Evolutionary conservation across 1,140 invertebrate genomes (phyloP), one percentile per base, ranked within the genome.

Genomic region (Drosophila aff.): DNA sequence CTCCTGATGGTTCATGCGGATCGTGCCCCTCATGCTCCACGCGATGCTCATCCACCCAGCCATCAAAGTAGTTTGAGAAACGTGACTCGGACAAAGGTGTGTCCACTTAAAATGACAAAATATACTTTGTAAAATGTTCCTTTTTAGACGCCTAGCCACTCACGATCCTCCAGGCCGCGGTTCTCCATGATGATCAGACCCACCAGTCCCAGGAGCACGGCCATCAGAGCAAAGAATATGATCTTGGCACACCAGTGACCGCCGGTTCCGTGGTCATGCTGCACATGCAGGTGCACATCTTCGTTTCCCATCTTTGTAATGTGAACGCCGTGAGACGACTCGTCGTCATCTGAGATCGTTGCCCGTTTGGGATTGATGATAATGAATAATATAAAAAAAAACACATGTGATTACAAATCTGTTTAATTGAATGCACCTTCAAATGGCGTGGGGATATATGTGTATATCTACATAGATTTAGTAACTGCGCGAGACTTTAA

Each of bases 221-320:
- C 95, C 47, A 97, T 94, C 15, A 97, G 87, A 4, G 95, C 92
- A 82, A 97, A 97, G 92, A 97, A 97, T 68, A 97, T 94, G 44
- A 97, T 95, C 93, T 96, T 97, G 9, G 96, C 96, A 92, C 96
- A 96, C 94, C 96, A 96, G 82, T 96, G 96, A 33, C 96, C 96
- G 44, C 96, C 96, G 16, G 95, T 96, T 11, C 95, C 94, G 72
- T 94, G 94, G 49, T 97, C 96, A 79, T 96, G 95, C 31, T 97
- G 94, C 33, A 97, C 94, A 82, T 97, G 96, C 81, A 97, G 95
- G 55, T 95, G 95, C 28, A 96, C 93, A 89, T 93, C 92, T 18
- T 93, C 91, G 50, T 79, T 91, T 61, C 92, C 92, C 92, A 93
- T 93, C 83, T 93, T 93, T 53, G 92, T 92, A 53, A 92, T 91